Evolutionary conservation across 2,888 invertebrate species (phyloP).

Genomic region (Lithophane ornitopus): DNA sequence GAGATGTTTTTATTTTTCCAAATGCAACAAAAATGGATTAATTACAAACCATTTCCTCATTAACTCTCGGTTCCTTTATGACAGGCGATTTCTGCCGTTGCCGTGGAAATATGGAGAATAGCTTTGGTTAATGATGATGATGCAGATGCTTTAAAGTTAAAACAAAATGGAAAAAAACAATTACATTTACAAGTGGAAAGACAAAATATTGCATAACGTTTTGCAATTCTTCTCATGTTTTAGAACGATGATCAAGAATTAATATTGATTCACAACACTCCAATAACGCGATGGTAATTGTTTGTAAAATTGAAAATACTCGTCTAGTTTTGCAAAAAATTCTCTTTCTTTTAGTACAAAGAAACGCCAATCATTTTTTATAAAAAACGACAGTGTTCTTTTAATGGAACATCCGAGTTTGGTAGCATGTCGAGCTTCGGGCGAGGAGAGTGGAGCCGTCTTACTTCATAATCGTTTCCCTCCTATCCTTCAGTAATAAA

Average conservation of each 20-base stretch:
- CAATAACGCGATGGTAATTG: not conserved
- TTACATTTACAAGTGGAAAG: not conserved
- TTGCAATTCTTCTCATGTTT: not conserved
- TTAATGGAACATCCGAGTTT: constrained; percentile 38
- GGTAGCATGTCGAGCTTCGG: constrained; percentile 21
- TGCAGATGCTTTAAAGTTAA: not conserved
- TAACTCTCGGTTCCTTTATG: not conserved
- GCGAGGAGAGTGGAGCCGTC: constrained; percentile 8
- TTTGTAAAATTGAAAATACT: not conserved
- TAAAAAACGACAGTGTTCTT: constrained; percentile 36
- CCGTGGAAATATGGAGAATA: not conserved
- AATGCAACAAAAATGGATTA: not conserved
- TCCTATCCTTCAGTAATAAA: constrained; percentile 33
- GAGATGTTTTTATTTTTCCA: not conserved
- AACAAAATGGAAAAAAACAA: not conserved
- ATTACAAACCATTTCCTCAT: not conserved
- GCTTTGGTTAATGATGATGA: not conserved
- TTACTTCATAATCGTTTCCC: constrained; percentile 37
- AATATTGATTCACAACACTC: not conserved
- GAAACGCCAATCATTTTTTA: constrained; percentile 18
- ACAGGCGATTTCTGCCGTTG: not conserved
- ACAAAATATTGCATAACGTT: not conserved
- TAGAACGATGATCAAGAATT: not conserved
- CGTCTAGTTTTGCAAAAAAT: not conserved
- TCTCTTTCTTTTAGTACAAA: constrained; percentile 15